Evolutionary conservation across 2,797 vertebrate genomes (phyloP), one percentile per base, ranked within the genome.

Genomic region (Callimico goeldii): DNA sequence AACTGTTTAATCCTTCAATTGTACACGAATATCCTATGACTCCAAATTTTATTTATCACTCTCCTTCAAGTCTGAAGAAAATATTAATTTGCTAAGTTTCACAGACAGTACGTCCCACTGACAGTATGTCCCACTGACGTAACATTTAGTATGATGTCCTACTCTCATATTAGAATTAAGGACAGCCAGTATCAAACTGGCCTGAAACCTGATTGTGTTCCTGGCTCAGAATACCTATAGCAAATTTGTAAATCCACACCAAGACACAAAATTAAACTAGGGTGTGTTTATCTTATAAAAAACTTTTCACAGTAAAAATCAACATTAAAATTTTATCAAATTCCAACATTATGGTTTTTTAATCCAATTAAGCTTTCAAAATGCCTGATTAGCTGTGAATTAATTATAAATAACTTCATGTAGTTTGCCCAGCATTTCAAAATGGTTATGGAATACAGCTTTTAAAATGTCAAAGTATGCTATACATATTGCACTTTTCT

Each of bases 401-500:
- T 96, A 95, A 90, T 95, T 96, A 13, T n/a, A 96, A 96, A 92
- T 97, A 88, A 96, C 48, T 85, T 88, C 55, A 95, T 90, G 52
- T 85, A 91, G 75, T 91, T 90, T 97, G 97, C 93, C 86, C 97
- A 98, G 97, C 87, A 97, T 91, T 98, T 98, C 97, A 98, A 98
- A 98, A 97, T 95, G 95, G 97, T 97, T 98, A 98, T 48, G 93
- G 97, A 98, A 97, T 91, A 90, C 67, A 96, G 96, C 58, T 76
- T 96, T 97, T 84, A 86, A 97, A 96, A 97, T 87, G 96, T 97
- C 98, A 95, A 97, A 97, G 92, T 97, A 96, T 92, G 97, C 98
- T 98, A 97, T 98, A 98, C 97, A 98, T 98, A 99, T 98, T 99
- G 98, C 98, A 99, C 98, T 98, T 98, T 97, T 97, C 97, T 98